Percentiles rank a stretch among this genome's conserved stretches.
Evolutionary conservation across 2,113 vertebrate genomes (phyloP).

Genomic region (Rhabdomys dilectus): DNA sequence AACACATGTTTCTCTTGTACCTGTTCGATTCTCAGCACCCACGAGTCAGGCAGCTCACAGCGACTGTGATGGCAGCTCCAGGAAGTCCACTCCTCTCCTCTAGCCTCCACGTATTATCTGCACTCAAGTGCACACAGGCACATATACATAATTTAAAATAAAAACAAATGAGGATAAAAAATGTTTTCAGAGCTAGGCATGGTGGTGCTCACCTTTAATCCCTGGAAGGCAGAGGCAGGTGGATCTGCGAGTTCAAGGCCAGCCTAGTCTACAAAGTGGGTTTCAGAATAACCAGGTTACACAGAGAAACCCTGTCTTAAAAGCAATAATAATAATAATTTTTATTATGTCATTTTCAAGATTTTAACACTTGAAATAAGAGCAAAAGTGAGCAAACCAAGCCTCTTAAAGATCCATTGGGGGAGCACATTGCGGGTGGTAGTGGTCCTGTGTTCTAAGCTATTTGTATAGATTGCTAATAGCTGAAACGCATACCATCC

Average conservation of each 20-base stretch:
- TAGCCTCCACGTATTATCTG: neutral
- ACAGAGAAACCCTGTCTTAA: neutral
- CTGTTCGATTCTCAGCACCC: neutral
- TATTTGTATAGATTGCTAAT: neutral
- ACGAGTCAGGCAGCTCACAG: neutral
- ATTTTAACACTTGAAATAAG: neutral
- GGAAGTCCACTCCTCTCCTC: no score
- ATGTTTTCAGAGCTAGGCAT: neutral
- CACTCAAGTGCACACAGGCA: neutral
- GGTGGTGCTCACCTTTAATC: neutral
- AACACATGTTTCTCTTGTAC: neutral
- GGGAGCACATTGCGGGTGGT: neutral
- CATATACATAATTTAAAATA: neutral
- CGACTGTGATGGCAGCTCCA: neutral
- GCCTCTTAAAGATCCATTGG: neutral
- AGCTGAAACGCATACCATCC: neutral
- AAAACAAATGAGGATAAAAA: neutral
- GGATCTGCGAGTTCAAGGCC: neutral
- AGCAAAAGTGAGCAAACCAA: neutral
- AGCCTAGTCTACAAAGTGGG: neutral
- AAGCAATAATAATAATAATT: neutral
- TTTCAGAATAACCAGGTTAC: neutral
- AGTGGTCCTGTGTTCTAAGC: neutral
- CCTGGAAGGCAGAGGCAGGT: neutral
- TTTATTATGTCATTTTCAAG: conserved; percentile 29